phyloP scores from a whole-genome alignment of 1,140 invertebrate species.

The Eriocheir sinensis region DNA sequence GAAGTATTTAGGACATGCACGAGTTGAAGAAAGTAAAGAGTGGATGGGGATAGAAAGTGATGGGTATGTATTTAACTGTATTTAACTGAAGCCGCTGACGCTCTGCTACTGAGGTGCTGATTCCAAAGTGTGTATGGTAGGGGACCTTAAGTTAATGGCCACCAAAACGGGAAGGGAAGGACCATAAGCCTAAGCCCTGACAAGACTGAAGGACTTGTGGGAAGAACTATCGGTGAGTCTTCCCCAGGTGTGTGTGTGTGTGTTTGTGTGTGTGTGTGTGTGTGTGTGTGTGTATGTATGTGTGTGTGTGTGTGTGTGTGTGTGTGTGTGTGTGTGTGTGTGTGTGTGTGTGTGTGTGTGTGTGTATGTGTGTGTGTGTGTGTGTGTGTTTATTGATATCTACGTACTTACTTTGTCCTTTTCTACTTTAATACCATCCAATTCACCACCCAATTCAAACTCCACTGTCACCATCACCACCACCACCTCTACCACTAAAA shows the following conservation, averaged over 20 bases:
- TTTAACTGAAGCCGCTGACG: background rate
- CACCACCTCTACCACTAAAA: background rate
- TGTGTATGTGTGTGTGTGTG: background rate
- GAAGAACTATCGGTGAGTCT: too few relatives aligned
- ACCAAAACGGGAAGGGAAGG: background rate
- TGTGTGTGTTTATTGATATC: background rate
- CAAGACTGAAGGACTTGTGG: background rate
- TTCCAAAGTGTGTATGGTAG: background rate
- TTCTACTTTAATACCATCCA: background rate
- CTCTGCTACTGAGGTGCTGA: constrained; percentile 10
- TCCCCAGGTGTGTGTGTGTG: constrained; percentile 20
- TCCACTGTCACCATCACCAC: background rate
- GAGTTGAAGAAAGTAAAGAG: too few relatives aligned
- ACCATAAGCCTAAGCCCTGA: background rate
- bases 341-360: constrained; percentile 2
- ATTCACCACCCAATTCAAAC: background rate
- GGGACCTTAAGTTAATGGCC: background rate
- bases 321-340: constrained; percentile 13
- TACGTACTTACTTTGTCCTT: too few relatives aligned
- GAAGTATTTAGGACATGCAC: too few relatives aligned
- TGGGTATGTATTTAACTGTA: too few relatives aligned
- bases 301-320: constrained; percentile 8
- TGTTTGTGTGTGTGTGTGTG: background rate
- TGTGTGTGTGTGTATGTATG: too few relatives aligned
- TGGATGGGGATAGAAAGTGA: too few relatives aligned